A percentile compares a stretch with the other conserved stretches of the same genome.
These are phyloP conservation scores for Luperina nickerlii DNA, from an alignment of 2,888 invertebrate genomes.

Conservation along the genomic window DNA sequence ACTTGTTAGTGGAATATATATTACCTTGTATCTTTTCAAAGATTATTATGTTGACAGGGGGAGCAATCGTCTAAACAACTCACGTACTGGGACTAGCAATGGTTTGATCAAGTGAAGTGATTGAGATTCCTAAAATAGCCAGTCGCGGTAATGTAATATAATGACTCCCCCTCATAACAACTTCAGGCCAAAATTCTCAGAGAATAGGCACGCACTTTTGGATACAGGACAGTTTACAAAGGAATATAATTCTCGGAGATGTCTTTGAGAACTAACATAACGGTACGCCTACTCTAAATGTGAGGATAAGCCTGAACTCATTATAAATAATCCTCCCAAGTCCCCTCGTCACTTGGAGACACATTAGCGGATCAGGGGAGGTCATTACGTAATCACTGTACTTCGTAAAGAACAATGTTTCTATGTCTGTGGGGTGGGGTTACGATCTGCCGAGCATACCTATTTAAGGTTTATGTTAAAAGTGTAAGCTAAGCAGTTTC, in stretches of 20 bases:
- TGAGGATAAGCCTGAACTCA: slow-evolving; percentile 55
- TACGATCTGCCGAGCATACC: background rate
- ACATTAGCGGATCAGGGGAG: slow-evolving; percentile 61
- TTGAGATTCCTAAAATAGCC: background rate
- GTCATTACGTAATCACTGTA: slow-evolving; percentile 51
- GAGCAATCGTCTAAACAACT: background rate
- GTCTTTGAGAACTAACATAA: slow-evolving; percentile 55
- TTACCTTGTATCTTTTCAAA: background rate
- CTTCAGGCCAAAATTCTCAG: slow-evolving; percentile 13
- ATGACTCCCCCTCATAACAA: slow-evolving; percentile 15
- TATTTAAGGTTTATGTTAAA: background rate
- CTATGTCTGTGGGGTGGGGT: slow-evolving; percentile 8
- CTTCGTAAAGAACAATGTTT: slow-evolving; percentile 36
- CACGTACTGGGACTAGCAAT: too few relatives aligned
- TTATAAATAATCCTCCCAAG: slow-evolving; percentile 61
- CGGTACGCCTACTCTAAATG: slow-evolving; percentile 40
- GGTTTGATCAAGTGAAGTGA: background rate
- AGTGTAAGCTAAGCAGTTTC: background rate
- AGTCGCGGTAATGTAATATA: background rate
- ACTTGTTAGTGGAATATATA: background rate
- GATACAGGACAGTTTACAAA: slow-evolving; percentile 42
- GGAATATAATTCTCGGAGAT: slow-evolving; percentile 44
- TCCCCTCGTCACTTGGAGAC: slow-evolving; percentile 59
- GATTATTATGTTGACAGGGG: background rate
- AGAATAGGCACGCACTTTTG: slow-evolving; percentile 10